Percentiles rank a stretch among this genome's conserved stretches.
phyloP scores from a whole-genome alignment of 37 sponge, comb jelly and placozoan genomes.

The Chondrilla cf. caribensis region DNA sequence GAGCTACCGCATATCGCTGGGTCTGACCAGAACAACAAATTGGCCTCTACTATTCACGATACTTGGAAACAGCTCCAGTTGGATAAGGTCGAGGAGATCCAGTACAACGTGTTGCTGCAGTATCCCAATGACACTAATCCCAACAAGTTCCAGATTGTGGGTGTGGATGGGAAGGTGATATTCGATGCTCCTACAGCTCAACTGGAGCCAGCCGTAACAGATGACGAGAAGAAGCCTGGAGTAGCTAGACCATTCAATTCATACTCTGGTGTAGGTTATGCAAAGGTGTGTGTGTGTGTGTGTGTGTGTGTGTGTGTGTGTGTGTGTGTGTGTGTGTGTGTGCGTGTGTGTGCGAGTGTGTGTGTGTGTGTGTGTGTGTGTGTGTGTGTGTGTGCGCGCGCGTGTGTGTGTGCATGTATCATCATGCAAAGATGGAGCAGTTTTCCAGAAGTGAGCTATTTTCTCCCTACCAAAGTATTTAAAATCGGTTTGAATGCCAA shows the following conservation, averaged over 20 bases:
- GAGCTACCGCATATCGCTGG: slow-evolving; percentile 79
- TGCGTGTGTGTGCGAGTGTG: no score
- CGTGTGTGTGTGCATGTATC: no score
- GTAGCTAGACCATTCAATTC: slow-evolving; percentile 84
- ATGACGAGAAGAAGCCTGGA: slow-evolving; percentile 59
- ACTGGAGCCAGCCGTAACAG: slow-evolving; percentile 55
- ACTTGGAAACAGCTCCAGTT: slow-evolving; percentile 51
- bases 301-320: not conserved
- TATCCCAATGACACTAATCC: slow-evolving; percentile 58
- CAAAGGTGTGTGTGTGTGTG: slow-evolving; percentile 45
- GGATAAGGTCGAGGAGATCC: slow-evolving; percentile 63
- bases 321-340: not conserved
- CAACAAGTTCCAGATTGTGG: slow-evolving; percentile 41
- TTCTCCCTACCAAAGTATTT: no score
- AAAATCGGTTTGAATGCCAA: no score
- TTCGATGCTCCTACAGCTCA: slow-evolving; percentile 37
- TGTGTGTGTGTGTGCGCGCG: no score
- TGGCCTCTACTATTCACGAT: slow-evolving; percentile 54
- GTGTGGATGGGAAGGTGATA: not conserved
- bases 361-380: not conserved
- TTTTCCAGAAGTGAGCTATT: no score
- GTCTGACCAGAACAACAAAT: slow-evolving; percentile 31
- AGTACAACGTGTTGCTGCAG: slow-evolving; percentile 67
- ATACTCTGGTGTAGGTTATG: slow-evolving; percentile 60
- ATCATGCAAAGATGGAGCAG: no score